Evolutionary conservation across 1,140 invertebrate genomes (phyloP), one percentile per base, ranked within the genome.

Genomic region (Semibalanus balanoides): DNA sequence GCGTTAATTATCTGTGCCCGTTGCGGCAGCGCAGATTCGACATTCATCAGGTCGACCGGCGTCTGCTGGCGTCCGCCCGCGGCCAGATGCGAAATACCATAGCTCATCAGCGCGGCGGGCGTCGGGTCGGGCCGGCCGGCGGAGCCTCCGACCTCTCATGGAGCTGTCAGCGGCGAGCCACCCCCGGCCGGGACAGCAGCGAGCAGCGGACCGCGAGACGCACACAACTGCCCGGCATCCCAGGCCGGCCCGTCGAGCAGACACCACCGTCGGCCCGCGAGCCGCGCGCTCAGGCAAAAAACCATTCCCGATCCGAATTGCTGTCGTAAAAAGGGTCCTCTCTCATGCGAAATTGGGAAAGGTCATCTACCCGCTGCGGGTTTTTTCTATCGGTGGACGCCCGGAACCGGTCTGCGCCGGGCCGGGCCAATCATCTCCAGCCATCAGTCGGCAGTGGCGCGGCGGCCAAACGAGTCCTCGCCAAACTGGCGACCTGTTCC

Each of bases 261-360:
- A 64, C 35, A 25, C 22, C 51, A 64, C 51, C 22, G 51, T 25
- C 51, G 22, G 51, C 51, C 11, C 51, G 51, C 35, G 11, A 25
- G 14, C 1, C 51, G 51, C 11, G 11, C 51, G 22, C 22, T 64
- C 51, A 64, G 22, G 51, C 51, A 64, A 64, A 64, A 64, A 64
- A 64, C 51, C 51, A 64, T 64, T 64, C 51, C 22, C 11, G 51
- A 64, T 64, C 51, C 51, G 51, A 64, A 64, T 64, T 64, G 51
- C 51, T 1, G 51, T 64, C 51, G 51, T 64, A 64, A 64, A 64
- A 64, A 64, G 51, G 51, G 51, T 64, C 51, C 51, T 64, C 51
- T 64, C 51, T 64, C 51, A 64, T 64, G 51, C 51, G 51, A 64
- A 64, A 64, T 64, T 64, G 51, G 51, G 51, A 64, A 64, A 64